Conservation (phyloP, 2,113 vertebrate species). For the Macroglossus sobrinus region DNA sequence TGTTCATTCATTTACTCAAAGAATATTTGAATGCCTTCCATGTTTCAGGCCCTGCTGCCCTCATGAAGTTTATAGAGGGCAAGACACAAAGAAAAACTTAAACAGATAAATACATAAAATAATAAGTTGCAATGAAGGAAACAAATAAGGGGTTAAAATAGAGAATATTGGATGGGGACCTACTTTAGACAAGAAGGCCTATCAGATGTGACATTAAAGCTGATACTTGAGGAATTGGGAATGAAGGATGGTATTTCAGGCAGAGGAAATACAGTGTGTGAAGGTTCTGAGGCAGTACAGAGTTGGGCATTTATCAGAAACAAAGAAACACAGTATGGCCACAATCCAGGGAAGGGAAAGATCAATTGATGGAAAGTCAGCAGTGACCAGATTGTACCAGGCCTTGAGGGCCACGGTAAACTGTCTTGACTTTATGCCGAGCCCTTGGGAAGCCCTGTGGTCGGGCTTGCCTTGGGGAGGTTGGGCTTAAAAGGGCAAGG, state of each 20-base stretch:
- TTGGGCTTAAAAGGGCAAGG: neutral
- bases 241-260: neutral
- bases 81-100: neutral
- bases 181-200: neutral
- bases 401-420: neutral
- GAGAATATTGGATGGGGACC: neutral
- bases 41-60: neutral
- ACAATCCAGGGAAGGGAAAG: neutral
- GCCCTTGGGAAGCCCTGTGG: neutral
- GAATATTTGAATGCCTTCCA: neutral
- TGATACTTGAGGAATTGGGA: neutral
- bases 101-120: neutral
- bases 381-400: neutral
- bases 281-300: neutral
- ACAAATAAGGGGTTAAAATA: neutral
- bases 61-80: neutral
- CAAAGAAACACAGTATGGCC: neutral
- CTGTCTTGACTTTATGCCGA: neutral
- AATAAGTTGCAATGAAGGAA: neutral
- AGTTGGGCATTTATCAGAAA: neutral
- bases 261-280: neutral
- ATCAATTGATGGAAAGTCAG: neutral
- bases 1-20: neutral
- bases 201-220: neutral
- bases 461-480: neutral